These are phyloP conservation scores for Oscheius sp. DNA, from an alignment of 2,888 invertebrate species.

Conservation along the genomic window DNA sequence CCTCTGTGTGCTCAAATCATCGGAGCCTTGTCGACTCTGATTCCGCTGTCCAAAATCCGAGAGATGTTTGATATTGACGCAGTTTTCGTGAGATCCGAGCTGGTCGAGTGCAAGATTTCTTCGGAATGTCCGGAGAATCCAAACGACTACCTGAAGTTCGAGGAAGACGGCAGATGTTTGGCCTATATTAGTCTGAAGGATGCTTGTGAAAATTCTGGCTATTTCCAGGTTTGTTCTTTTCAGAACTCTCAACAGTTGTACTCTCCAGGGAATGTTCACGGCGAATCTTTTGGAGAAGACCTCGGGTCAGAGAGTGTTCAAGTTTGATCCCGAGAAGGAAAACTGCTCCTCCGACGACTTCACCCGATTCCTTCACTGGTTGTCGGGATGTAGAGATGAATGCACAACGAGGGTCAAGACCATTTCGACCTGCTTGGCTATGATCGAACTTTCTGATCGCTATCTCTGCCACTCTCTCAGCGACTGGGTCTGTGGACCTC, in stretches of 20 bases:
- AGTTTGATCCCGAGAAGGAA: constrained; percentile 50
- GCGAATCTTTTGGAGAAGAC: constrained; percentile 61
- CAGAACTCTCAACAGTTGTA: neutral
- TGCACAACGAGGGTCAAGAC: constrained; percentile 40
- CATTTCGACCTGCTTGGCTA: constrained; percentile 51
- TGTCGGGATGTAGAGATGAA: constrained; percentile 52
- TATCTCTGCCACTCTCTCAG: constrained; percentile 61
- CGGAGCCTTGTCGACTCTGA: constrained; percentile 55
- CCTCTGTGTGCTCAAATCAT: constrained; percentile 58
- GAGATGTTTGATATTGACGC: constrained; percentile 53
- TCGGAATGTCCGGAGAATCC: constrained; percentile 18
- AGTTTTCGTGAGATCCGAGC: constrained; percentile 41
- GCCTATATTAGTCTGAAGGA: constrained; percentile 50
- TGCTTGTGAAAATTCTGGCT: constrained; percentile 55
- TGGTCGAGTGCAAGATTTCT: constrained; percentile 20
- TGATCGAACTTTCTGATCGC: constrained; percentile 66
- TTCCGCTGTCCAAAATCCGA: constrained; percentile 34
- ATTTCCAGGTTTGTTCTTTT: constrained; percentile 52
- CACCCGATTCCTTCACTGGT: constrained; percentile 57
- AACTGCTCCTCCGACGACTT: constrained; percentile 55
- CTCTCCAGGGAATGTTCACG: constrained; percentile 63
- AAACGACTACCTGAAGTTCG: constrained; percentile 11
- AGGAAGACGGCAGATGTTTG: constrained; percentile 41
- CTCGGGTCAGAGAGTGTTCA: constrained; percentile 51
- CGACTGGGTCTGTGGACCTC: constrained; percentile 48